These are phyloP conservation scores for Callithrix jacchus DNA, from an alignment of 2,113 vertebrate genomes.

Conservation along the genomic window DNA sequence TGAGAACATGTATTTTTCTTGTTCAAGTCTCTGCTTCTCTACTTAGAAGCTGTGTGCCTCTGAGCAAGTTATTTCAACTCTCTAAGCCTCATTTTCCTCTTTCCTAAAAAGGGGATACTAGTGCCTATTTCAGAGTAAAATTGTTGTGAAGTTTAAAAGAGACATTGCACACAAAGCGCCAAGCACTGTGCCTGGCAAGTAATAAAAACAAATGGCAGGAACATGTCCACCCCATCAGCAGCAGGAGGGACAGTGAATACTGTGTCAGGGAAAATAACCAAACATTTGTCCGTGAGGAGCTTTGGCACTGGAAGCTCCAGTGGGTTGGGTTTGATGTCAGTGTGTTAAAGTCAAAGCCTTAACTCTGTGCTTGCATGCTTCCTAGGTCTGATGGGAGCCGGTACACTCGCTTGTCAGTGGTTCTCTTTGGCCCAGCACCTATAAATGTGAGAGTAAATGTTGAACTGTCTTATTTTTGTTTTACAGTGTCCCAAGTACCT, in stretches of 20 bases:
- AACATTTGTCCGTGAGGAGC: background rate
- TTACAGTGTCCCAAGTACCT: background rate
- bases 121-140: background rate
- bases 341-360: background rate
- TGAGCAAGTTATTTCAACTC: background rate
- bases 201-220: background rate
- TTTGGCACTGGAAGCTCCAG: background rate
- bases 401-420: too few relatives aligned
- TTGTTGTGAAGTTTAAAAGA: background rate
- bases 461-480: background rate
- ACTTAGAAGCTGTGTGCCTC: background rate
- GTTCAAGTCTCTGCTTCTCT: background rate
- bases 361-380: background rate
- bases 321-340: background rate
- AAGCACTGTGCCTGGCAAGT: background rate
- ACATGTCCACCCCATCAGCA: background rate
- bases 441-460: fast-evolving
- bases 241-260: background rate
- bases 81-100: background rate
- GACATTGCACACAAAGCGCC: background rate
- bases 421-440: background rate
- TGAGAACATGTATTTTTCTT: background rate
- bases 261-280: background rate
- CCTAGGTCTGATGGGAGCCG: background rate
- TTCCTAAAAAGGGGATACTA: background rate